Percentiles rank a stretch among this genome's conserved stretches.
Evolutionary conservation across 2,888 invertebrate species (phyloP).

Genomic region (Trichopoda pennipes): DNA sequence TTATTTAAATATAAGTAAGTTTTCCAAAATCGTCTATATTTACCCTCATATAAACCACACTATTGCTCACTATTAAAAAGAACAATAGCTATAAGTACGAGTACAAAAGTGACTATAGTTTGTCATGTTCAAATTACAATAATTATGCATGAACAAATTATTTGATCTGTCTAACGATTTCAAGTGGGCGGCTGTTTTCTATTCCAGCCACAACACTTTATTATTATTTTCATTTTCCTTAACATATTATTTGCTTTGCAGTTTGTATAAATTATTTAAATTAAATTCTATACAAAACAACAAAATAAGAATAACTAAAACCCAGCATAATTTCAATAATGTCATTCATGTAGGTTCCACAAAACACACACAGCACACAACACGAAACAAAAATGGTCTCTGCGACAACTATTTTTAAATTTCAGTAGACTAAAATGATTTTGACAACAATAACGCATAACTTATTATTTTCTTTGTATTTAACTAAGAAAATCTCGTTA

Average conservation of each 20-base stretch:
- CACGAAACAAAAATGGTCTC: conserved; percentile 5
- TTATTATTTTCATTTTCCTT: not conserved
- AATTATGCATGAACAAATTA: conserved; percentile 37
- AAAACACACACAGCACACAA: too few species aligned
- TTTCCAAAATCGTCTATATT: too few species aligned
- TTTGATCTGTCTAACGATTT: conserved; percentile 31
- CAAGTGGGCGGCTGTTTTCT: conserved; percentile 50
- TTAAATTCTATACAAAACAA: conserved; percentile 6
- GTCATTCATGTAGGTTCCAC: conserved; percentile 34
- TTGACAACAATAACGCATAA: conserved; percentile 30
- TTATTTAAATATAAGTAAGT: too few species aligned
- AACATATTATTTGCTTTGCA: conserved; percentile 9
- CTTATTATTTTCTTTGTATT: conserved; percentile 15
- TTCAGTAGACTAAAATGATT: too few species aligned
- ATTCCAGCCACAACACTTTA: conserved; percentile 13
- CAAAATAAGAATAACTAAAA: conserved; percentile 22
- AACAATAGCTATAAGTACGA: not conserved
- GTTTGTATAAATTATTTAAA: conserved; percentile 39
- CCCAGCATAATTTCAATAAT: not conserved
- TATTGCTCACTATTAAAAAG: not conserved
- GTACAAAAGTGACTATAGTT: not conserved
- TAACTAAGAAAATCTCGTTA: not conserved
- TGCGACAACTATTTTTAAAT: conserved; percentile 31
- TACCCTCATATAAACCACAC: not conserved
- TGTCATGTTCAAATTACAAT: conserved; percentile 15